Evolutionary conservation across 2,888 invertebrate genomes (phyloP).

Genomic region (Rhorus exstirpatorius): DNA sequence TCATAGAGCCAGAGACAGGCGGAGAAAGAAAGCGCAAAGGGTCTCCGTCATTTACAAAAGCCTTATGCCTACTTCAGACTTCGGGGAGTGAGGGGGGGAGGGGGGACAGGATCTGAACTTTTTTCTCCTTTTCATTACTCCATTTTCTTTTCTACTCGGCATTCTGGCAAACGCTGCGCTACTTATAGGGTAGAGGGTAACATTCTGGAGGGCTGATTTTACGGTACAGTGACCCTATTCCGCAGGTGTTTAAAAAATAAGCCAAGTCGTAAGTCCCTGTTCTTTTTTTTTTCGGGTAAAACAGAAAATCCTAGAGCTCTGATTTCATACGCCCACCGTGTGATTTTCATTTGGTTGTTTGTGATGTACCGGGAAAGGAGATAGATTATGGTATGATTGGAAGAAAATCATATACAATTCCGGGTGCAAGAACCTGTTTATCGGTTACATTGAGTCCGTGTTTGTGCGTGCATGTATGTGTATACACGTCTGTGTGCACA

Average conservation of each 20-base stretch:
- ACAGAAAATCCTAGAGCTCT: background rate
- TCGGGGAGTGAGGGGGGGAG: background rate
- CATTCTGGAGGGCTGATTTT: conserved; percentile 43
- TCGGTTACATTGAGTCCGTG: conserved; percentile 47
- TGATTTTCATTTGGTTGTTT: conserved; percentile 33
- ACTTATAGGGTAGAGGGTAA: background rate
- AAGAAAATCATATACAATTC: conserved; percentile 60
- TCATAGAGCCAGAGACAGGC: no score
- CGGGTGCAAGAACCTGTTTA: conserved; percentile 69
- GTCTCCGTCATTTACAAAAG: conserved; percentile 23
- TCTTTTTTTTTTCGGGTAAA: background rate
- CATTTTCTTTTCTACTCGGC: conserved; percentile 19
- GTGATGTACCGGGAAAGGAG: background rate
- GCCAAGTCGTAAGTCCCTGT: background rate
- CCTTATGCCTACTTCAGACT: conserved; percentile 37
- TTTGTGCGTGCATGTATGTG: background rate
- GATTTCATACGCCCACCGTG: background rate
- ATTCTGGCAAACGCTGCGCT: conserved; percentile 8
- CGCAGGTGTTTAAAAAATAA: conserved; percentile 36
- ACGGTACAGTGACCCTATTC: conserved; percentile 59
- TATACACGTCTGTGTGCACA: conserved; percentile 1
- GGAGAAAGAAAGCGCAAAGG: background rate
- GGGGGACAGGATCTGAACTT: conserved; percentile 20
- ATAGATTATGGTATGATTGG: conserved; percentile 46
- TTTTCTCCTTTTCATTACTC: conserved; percentile 13